Conservation (phyloP, 2,113 vertebrate species). For the Syngnathus floridae region DNA sequence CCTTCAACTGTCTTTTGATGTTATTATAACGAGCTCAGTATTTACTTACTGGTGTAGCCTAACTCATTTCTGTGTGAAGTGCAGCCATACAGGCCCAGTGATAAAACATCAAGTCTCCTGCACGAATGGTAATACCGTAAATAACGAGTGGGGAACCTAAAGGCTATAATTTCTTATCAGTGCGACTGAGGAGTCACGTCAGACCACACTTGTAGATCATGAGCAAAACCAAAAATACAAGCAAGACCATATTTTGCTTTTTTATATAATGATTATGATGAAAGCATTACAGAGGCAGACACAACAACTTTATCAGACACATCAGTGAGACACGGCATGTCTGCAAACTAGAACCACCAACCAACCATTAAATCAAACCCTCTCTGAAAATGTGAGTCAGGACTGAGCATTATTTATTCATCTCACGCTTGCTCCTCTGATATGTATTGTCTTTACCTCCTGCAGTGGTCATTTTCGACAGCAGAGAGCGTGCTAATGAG, state of each 20-base stretch:
- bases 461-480: conserved; percentile 35
- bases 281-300: conserved; percentile 24
- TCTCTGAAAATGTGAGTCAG: not conserved
- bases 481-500: conserved; percentile 36
- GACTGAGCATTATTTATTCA: not conserved
- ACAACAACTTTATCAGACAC: conserved; percentile 25
- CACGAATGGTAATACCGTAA: conserved; percentile 40
- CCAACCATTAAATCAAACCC: not conserved
- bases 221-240: not conserved
- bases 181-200: too few species aligned
- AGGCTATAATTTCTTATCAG: too few species aligned
- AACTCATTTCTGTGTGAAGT: conserved; percentile 7
- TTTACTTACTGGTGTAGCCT: not conserved
- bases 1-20: conserved; percentile 1
- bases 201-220: too few species aligned
- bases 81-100: conserved; percentile 5
- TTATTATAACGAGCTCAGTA: conserved; percentile 20
- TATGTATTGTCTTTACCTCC: conserved; percentile 36
- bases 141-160: too few species aligned
- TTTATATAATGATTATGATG: not conserved
- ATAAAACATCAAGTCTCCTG: conserved; percentile 52
- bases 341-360: not conserved
- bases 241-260: not conserved
- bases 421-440: conserved; percentile 17
- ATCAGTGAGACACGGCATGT: not conserved